Conservation (phyloP, 2,888 invertebrate genomes). For the Scaptomyza cyrtandrae region DNA sequence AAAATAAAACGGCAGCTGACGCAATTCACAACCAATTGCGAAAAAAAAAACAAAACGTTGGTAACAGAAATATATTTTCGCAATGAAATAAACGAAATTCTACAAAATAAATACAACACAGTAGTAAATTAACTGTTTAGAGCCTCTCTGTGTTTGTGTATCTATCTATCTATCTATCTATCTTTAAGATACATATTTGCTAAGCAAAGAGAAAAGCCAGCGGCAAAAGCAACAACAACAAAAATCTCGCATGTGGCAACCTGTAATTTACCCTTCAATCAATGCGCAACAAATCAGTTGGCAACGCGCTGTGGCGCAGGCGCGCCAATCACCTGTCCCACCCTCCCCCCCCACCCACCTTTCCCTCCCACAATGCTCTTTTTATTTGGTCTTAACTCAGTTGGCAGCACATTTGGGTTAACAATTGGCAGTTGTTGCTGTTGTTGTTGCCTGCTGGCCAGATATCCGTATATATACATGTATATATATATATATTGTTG, state of each 20-base stretch:
- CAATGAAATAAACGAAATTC: slow-evolving; percentile 43
- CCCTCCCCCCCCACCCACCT: background rate
- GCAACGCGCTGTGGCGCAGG: slow-evolving; percentile 73
- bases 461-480: slow-evolving; percentile 53
- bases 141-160: slow-evolving; percentile 1
- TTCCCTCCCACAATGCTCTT: background rate
- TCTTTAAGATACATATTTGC: slow-evolving; percentile 42
- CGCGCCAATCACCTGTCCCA: slow-evolving; percentile 55
- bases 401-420: slow-evolving; percentile 81
- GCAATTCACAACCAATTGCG: slow-evolving; percentile 62
- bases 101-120: slow-evolving; percentile 42
- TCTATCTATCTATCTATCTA: slow-evolving; percentile 17
- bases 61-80: slow-evolving; percentile 21
- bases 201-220: slow-evolving; percentile 55
- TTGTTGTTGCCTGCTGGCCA: slow-evolving; percentile 61
- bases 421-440: slow-evolving; percentile 63
- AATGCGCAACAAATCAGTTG: slow-evolving; percentile 78
- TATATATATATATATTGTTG: slow-evolving; percentile 11
- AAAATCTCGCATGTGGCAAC: slow-evolving; percentile 75
- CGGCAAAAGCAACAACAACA: slow-evolving; percentile 44
- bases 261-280: slow-evolving; percentile 81
- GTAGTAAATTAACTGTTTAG: slow-evolving; percentile 21
- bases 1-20: slow-evolving; percentile 55
- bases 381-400: slow-evolving; percentile 58
- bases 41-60: slow-evolving; percentile 27